These are phyloP conservation scores for Helleia helle DNA, from an alignment of 2,888 invertebrate species.

Conservation along the genomic window DNA sequence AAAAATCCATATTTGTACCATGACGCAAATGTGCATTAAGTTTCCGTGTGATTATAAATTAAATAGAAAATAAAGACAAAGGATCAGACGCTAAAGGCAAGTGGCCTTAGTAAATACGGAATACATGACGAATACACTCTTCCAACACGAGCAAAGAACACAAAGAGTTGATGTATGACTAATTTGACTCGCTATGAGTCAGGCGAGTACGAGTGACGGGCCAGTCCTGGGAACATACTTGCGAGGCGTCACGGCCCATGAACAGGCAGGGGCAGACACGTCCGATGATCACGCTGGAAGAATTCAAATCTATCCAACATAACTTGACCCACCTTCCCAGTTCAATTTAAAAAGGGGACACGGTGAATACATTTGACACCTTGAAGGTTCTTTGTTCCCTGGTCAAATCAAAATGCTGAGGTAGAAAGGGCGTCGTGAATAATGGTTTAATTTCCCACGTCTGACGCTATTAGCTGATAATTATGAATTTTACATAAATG, in stretches of 20 bases:
- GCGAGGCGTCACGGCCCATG: constrained; percentile 62
- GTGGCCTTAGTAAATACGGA: constrained; percentile 17
- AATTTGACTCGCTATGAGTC: constrained; percentile 24
- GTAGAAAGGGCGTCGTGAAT: constrained; percentile 11
- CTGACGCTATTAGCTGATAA: constrained; percentile 12
- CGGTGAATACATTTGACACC: background rate
- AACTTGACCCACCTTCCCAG: constrained; percentile 27
- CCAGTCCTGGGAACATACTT: constrained; percentile 52
- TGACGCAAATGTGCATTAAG: too few relatives aligned
- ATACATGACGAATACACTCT: constrained; percentile 22
- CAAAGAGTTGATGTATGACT: constrained; percentile 27
- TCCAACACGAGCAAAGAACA: constrained; percentile 12
- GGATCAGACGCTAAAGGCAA: background rate
- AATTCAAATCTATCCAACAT: constrained; percentile 29
- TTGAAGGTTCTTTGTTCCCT: background rate
- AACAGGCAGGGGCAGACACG: constrained; percentile 35
- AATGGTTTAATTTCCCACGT: constrained; percentile 15
- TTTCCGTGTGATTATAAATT: background rate
- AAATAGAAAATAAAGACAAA: background rate
- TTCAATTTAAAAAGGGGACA: background rate
- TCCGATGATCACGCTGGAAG: constrained; percentile 7
- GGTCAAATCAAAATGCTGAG: constrained; percentile 8
- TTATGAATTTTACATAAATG: constrained; percentile 13
- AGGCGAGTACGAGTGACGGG: constrained; percentile 23
- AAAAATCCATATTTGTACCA: too few relatives aligned